phyloP scores from a whole-genome alignment of 2,113 vertebrate species.

The Motacilla tschutschensis region DNA sequence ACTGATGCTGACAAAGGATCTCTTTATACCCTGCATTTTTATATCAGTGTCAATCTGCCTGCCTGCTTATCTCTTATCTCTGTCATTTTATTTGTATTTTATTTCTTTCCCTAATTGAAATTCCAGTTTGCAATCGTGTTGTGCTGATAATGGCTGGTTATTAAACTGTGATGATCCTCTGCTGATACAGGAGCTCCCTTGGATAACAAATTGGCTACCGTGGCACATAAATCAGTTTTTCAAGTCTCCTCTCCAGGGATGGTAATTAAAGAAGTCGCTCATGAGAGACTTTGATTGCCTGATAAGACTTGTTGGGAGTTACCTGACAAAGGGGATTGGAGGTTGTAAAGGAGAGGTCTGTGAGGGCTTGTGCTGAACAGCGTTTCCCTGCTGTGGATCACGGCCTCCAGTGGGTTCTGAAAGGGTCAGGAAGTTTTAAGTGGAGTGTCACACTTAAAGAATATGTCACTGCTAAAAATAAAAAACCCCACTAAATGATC shows the following conservation, averaged over 20 bases:
- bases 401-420: background rate
- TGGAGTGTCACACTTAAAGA: background rate
- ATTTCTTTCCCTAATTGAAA: slow-evolving; percentile 31
- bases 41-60: slow-evolving; percentile 9
- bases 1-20: slow-evolving; percentile 12
- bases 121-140: background rate
- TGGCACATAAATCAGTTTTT: slow-evolving; percentile 46
- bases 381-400: background rate
- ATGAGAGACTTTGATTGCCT: slow-evolving; percentile 29
- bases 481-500: background rate
- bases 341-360: background rate
- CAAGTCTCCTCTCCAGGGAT: slow-evolving; percentile 15
- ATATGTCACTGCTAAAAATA: background rate
- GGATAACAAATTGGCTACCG: slow-evolving; percentile 19
- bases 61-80: slow-evolving; percentile 37
- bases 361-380: background rate
- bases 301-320: slow-evolving; percentile 39
- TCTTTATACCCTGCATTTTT: slow-evolving; percentile 2
- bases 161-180: slow-evolving; percentile 26
- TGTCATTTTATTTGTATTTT: slow-evolving; percentile 8
- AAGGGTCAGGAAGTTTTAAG: background rate
- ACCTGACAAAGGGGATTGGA: background rate
- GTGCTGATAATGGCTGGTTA: slow-evolving; percentile 23
- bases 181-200: slow-evolving; percentile 1
- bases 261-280: slow-evolving; percentile 20